These are phyloP conservation scores for Isurus oxyrinchus DNA, from an alignment of 2,113 vertebrate species.

Conservation along the genomic window DNA sequence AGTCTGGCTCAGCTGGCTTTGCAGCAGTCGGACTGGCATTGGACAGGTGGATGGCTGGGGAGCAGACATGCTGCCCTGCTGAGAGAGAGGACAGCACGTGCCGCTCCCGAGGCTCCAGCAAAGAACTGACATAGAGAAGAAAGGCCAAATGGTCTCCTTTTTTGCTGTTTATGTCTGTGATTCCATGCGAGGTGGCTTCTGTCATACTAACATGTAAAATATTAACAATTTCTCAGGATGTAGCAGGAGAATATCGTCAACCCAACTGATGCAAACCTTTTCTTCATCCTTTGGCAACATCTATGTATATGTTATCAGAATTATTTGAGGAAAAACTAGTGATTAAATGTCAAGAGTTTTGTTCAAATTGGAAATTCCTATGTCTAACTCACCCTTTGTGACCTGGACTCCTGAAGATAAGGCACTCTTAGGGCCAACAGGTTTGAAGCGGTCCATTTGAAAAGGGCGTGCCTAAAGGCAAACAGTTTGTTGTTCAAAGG, in stretches of 20 bases:
- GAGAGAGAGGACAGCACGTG: neutral
- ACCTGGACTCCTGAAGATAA: neutral
- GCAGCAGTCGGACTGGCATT: neutral
- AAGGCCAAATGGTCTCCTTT: neutral
- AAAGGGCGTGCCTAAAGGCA: neutral
- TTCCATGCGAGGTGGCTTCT: neutral
- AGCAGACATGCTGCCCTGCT: neutral
- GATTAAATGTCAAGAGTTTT: neutral
- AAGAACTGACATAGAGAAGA: neutral
- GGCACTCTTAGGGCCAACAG: neutral
- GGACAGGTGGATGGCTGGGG: neutral
- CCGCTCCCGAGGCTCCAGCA: neutral
- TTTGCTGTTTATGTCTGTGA: neutral
- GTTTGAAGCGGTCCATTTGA: neutral
- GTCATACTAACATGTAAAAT: neutral
- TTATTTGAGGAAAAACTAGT: neutral
- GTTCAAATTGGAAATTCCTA: neutral
- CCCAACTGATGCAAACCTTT: neutral
- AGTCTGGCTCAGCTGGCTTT: neutral
- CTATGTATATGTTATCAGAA: neutral
- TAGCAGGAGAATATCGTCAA: neutral
- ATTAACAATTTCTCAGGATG: neutral
- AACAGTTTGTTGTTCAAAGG: neutral
- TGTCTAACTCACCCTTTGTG: neutral
- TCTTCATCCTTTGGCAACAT: neutral